Percentiles rank a stretch among this genome's conserved stretches.
Conservation (phyloP, 2,797 vertebrate species). For the Rhinella marina region DNA sequence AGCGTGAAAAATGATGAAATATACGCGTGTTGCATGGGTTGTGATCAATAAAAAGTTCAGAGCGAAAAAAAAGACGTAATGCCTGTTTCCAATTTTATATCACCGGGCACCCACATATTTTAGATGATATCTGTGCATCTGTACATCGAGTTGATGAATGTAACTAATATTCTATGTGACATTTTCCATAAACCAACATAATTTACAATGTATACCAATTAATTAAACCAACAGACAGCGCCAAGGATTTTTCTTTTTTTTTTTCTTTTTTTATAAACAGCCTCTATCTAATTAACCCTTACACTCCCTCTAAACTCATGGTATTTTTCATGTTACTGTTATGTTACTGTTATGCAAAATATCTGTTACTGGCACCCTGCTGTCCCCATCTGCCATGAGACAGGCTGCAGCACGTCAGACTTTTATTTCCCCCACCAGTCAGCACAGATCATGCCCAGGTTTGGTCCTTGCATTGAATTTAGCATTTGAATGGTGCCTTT, state of each 20-base stretch:
- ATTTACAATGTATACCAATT: slow-evolving; percentile 54
- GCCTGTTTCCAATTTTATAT: slow-evolving; percentile 25
- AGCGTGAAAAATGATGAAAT: background rate
- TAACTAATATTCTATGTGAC: slow-evolving; percentile 53
- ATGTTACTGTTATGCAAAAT: too few relatives aligned
- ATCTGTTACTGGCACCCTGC: background rate
- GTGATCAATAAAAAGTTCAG: slow-evolving; percentile 25
- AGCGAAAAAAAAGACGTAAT: background rate
- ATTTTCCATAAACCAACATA: slow-evolving; percentile 54
- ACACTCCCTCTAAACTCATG: background rate
- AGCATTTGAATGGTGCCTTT: slow-evolving; percentile 34
- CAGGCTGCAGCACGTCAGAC: slow-evolving; percentile 23
- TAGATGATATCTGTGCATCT: slow-evolving; percentile 19
- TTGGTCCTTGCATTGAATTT: slow-evolving; percentile 11
- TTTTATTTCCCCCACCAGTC: slow-evolving; percentile 31
- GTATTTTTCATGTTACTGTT: background rate
- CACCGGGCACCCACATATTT: background rate
- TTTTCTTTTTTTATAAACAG: background rate
- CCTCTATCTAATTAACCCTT: slow-evolving; percentile 37
- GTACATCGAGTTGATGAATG: slow-evolving; percentile 42
- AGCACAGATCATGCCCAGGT: slow-evolving; percentile 2
- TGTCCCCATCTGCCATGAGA: slow-evolving; percentile 11
- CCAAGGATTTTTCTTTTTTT: slow-evolving; percentile 3
- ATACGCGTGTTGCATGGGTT: background rate
- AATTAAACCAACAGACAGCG: slow-evolving; percentile 42